Conservation (phyloP, 2,797 vertebrate species). For the Thalassophryne amazonica region DNA sequence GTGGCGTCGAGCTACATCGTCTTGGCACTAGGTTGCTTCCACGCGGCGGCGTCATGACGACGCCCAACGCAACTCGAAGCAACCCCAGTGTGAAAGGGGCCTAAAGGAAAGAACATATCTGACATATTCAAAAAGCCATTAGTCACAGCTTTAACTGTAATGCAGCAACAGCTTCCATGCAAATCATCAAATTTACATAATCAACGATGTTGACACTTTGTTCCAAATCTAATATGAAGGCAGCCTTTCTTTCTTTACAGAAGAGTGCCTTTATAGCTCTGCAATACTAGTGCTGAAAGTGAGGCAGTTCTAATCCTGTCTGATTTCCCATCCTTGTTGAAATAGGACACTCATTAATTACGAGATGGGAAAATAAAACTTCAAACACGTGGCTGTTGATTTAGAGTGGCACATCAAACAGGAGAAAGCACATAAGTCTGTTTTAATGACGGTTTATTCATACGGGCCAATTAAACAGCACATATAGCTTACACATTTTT, state of each 20-base stretch:
- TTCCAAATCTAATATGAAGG: slow-evolving; percentile 30
- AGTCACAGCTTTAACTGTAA: too few species aligned
- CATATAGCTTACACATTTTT: slow-evolving; percentile 7
- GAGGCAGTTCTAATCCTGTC: slow-evolving; percentile 42
- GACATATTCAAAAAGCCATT: too few species aligned
- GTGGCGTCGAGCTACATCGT: too few species aligned
- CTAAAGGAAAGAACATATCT: too few species aligned
- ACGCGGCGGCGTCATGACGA: too few species aligned
- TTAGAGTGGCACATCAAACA: slow-evolving; percentile 56
- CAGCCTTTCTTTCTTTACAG: slow-evolving; percentile 13
- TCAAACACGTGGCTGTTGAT: slow-evolving; percentile 58
- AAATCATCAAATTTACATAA: too few species aligned
- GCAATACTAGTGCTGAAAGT: slow-evolving; percentile 31
- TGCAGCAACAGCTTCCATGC: too few species aligned
- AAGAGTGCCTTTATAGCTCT: slow-evolving; percentile 30
- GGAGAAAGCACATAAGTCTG: slow-evolving; percentile 17
- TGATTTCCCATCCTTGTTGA: slow-evolving; percentile 45
- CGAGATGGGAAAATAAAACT: slow-evolving; percentile 46
- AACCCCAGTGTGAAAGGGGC: too few species aligned
- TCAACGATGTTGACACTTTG: too few species aligned
- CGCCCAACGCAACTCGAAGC: too few species aligned
- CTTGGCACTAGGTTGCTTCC: too few species aligned
- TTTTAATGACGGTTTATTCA: slow-evolving; percentile 15
- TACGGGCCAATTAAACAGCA: slow-evolving; percentile 20
- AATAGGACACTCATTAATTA: slow-evolving; percentile 67